Base-by-base conservation (phyloP, 2,888 invertebrate species). In the Drosophila meridionalis region DNA sequence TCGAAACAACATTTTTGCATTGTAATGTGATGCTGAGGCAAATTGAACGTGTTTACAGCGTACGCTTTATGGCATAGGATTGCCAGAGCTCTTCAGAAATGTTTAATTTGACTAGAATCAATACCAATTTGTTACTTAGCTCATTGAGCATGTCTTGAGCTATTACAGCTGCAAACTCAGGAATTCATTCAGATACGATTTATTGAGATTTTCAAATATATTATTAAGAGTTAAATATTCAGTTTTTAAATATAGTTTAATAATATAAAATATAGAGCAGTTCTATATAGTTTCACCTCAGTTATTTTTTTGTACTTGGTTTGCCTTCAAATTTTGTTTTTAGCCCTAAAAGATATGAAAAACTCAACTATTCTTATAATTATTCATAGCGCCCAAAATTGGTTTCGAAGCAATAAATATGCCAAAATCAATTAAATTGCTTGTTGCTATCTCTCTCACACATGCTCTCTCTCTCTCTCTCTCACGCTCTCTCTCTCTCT, bases 1-100 rank as follows among this genome's bases (percentile, higher is more conserved):
- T 70, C 71, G 52, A 75, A 76, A 87, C 89, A 69, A 64, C 89
- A 89, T 87, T 85, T 90, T 90, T 90, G 90, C 90, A 87, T 85
- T 57, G 60, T 78, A 89, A 87, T 73, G 83, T 36, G 28, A 59
- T 67, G 58, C 40, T 61, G 28, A 45, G 43, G 52, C 47, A 56
- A 61, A 61, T 32, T 12, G 38, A 60, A 53, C 65, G 36, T 55
- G 82, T 73, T 48, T 36, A 50, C 30, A 20, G 34, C 8, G 26
- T 53, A 36, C 20, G 55, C 36, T 40, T 45, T 55, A 28, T 11
- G 32, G 9, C 20, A 60, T 40, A 78, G 90, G 67, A 82, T 76
- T 72, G 80, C 26, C 50, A 42, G 56, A 57, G 47, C 38, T 72
- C 60, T 73, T 67, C 12, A 9, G 30, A 45, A 48, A 34, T 9